A percentile compares a stretch with the other conserved stretches of the same genome.
Evolutionary conservation across 2,113 vertebrate genomes (phyloP).

Genomic region (Notarius lentiginosus): DNA sequence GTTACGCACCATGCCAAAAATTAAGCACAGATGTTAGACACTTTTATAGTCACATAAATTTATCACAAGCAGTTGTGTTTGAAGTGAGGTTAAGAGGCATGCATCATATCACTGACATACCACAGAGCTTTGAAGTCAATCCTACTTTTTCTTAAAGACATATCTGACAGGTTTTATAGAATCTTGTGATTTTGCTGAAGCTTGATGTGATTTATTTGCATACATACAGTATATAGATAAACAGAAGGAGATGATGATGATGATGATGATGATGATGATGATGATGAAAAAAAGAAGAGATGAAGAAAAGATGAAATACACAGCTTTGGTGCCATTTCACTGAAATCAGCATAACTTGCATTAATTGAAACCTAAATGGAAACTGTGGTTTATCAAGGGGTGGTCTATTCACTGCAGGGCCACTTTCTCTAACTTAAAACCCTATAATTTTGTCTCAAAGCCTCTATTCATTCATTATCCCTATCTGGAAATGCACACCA

Average conservation of each 20-base stretch:
- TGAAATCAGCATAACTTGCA: conserved; percentile 57
- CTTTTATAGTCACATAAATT: conserved; percentile 70
- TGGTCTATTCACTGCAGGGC: conserved; percentile 62
- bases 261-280: background rate
- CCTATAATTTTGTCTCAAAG: conserved; percentile 50
- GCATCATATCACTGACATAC: conserved; percentile 49
- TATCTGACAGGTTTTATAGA: conserved; percentile 28
- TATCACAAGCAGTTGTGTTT: conserved; percentile 62
- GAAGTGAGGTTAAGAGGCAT: conserved; percentile 55
- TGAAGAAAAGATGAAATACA: background rate
- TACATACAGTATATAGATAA: background rate
- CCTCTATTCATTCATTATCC: conserved; percentile 41
- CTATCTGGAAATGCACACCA: conserved; percentile 4
- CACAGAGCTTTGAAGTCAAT: conserved; percentile 59
- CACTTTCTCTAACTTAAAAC: conserved; percentile 37
- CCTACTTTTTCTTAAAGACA: conserved; percentile 29
- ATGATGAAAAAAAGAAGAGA: background rate
- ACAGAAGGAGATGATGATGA: background rate
- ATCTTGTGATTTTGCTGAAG: conserved; percentile 10
- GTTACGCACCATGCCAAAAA: conserved; percentile 62
- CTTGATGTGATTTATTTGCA: background rate
- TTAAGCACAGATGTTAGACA: conserved; percentile 70
- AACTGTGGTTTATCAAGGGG: conserved; percentile 58
- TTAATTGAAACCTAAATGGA: conserved; percentile 59
- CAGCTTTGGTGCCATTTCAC: conserved; percentile 14